phyloP scores from a whole-genome alignment of 2,113 vertebrate genomes.

The Rhipidura dahli region DNA sequence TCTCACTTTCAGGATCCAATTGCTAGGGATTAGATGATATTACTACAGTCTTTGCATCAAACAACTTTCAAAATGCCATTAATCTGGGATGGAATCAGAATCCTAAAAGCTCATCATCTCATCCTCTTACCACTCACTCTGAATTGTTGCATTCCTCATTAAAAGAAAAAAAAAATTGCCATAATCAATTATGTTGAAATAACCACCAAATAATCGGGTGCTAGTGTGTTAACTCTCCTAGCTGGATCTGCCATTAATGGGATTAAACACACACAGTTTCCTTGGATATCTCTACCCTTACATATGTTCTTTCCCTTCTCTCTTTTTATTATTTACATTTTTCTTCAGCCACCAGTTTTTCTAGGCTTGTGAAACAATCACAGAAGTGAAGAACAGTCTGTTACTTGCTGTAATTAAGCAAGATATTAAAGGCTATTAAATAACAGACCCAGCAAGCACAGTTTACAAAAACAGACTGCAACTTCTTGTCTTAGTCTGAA shows the following conservation, averaged over 20 bases:
- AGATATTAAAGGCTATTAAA: not conserved
- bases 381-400: not conserved
- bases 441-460: not conserved
- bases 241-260: not conserved
- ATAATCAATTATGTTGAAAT: not conserved
- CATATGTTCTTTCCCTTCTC: not conserved
- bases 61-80: not conserved
- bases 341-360: not conserved
- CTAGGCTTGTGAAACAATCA: not conserved
- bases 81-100: not conserved
- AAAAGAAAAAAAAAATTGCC: not conserved
- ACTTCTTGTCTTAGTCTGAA: not conserved
- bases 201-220: not conserved
- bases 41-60: not conserved
- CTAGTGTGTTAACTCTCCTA: not conserved
- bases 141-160: not conserved
- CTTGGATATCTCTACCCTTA: not conserved
- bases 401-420: not conserved
- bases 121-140: not conserved
- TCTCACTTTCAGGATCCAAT: not conserved
- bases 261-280: not conserved
- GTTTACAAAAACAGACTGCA: not conserved
- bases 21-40: not conserved
- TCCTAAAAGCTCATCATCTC: not conserved
- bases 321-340: not conserved